Base-by-base conservation (phyloP, 2,113 vertebrate species). In the Labeo catla region DNA sequence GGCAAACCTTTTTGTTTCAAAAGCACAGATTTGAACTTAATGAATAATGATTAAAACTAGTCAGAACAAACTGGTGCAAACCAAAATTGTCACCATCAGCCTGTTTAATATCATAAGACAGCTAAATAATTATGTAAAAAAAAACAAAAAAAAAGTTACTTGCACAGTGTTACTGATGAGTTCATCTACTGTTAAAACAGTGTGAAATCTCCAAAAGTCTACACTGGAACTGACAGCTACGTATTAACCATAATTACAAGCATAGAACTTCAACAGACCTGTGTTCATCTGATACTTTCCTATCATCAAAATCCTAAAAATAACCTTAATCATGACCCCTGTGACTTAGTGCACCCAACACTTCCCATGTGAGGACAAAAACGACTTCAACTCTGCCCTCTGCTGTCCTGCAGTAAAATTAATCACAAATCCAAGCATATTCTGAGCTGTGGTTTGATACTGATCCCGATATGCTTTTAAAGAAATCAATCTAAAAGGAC, bases 371-470 rank as follows among this genome's bases (percentile, higher is more conserved):
- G 21, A 57, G 63, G 45, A 19, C 9, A 4, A 36, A 84, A 84
- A 34, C n/a, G 68, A 83, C 34, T 88, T 91, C 88, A 90, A 87
- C 86, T 87, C 90, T 93, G 91, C 92, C 93, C 85, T 89, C 94
- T 94, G 86, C 90, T 94, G 94, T 84, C 83, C 19, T 4, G 23
- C 6, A 23, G 52, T 12, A 59, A 16, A 50, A 90, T 83, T 87
- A 52, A 70, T 57, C 59, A 47, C 15, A 34, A 3, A 12, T 28
- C 61, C 8, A 16, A 12, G 7, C 19, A 63, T 45, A 65, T 7
- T 21, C 50, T 39, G 0, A 57, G n/a, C 15, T 21, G 28, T 28
- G 28, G 28, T 59, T 79, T 39, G 8, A 59, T 36, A 43, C 28
- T 10, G 28, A 59, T 78, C 28, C 28, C 34, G 12, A 76, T 4